Evolutionary conservation across 2,113 vertebrate genomes (phyloP).

Genomic region (Aleadryas rufinucha): DNA sequence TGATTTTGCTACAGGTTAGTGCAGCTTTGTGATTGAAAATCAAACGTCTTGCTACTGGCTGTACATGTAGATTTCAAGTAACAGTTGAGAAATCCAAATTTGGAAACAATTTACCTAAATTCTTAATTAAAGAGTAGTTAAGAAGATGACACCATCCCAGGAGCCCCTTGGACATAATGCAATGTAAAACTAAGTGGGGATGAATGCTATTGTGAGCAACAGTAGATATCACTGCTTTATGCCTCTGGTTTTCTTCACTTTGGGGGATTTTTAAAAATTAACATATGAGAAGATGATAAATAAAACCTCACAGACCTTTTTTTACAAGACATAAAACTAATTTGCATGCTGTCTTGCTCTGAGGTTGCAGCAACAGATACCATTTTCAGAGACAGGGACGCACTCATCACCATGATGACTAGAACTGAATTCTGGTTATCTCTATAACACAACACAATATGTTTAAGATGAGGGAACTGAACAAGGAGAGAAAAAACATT

Average conservation of each 20-base stretch:
- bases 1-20: background rate
- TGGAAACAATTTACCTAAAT: background rate
- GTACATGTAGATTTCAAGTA: background rate
- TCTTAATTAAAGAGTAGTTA: background rate
- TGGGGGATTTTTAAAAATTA: background rate
- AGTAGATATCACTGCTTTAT: background rate
- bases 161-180: background rate
- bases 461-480: background rate
- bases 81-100: background rate
- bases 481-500: background rate
- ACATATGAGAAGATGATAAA: background rate
- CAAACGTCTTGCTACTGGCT: background rate
- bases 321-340: background rate
- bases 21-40: background rate
- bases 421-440: background rate
- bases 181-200: background rate
- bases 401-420: background rate
- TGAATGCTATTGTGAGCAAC: background rate
- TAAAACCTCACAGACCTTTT: background rate
- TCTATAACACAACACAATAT: background rate
- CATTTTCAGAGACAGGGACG: background rate
- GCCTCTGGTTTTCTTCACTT: background rate
- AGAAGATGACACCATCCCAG: background rate
- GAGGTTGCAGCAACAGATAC: background rate
- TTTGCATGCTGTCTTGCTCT: background rate